phyloP scores from a whole-genome alignment of 2,888 invertebrate species.

The Miltochrista miniata region DNA sequence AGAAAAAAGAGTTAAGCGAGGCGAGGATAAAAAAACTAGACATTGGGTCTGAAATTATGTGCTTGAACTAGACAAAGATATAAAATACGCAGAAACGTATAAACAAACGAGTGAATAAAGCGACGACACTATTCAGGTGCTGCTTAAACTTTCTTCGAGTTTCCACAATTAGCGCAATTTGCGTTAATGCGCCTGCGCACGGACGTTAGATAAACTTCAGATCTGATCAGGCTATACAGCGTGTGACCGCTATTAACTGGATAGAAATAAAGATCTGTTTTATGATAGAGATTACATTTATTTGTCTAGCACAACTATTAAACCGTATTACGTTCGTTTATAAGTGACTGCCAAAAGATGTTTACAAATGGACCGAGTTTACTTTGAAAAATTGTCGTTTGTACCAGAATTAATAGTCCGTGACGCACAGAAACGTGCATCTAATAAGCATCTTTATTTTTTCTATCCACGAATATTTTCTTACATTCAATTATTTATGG shows the following conservation, averaged over 20 bases:
- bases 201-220: constrained; percentile 52
- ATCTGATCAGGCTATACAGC: constrained; percentile 45
- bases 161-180: constrained; percentile 69
- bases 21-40: no score
- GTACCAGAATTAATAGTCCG: constrained; percentile 6
- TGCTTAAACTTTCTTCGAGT: constrained; percentile 52
- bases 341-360: no score
- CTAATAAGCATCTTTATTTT: constrained; percentile 7
- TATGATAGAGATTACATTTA: constrained; percentile 26
- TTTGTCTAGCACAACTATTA: constrained; percentile 7
- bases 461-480: constrained; percentile 3
- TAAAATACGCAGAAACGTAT: neutral
- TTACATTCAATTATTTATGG: constrained; percentile 15
- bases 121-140: constrained; percentile 31
- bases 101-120: constrained; percentile 27
- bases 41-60: no score
- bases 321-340: neutral
- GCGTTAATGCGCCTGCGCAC: constrained; percentile 46
- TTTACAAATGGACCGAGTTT: no score
- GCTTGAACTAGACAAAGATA: no score
- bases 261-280: constrained; percentile 28
- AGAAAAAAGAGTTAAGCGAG: no score
- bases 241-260: constrained; percentile 30
- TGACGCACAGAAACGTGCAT: constrained; percentile 9
- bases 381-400: constrained; percentile 8